phyloP scores from a whole-genome alignment of 2,797 vertebrate species.

The Coracias cyanogaster region DNA sequence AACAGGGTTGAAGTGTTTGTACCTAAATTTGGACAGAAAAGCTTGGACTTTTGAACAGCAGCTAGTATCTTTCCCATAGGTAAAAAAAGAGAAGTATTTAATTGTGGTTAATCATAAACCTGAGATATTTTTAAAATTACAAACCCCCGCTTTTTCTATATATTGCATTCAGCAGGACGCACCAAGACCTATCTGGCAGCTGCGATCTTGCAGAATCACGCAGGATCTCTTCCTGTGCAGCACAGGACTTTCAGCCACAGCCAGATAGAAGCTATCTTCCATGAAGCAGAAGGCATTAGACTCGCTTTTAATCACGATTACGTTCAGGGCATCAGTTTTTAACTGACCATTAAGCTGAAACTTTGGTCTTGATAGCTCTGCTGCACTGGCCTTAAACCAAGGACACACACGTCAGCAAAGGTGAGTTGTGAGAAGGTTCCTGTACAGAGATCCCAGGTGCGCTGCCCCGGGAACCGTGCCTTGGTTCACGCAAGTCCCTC shows the following conservation, averaged over 20 bases:
- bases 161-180: not conserved
- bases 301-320: not conserved
- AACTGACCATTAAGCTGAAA: not conserved
- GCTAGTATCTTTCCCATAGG: not conserved
- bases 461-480: no score
- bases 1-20: not conserved
- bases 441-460: not conserved
- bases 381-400: not conserved
- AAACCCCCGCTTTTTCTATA: not conserved
- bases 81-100: not conserved
- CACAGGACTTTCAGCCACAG: not conserved
- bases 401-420: not conserved
- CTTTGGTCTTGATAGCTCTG: not conserved
- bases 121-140: not conserved
- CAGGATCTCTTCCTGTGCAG: not conserved
- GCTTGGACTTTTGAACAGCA: not conserved
- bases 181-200: not conserved
- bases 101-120: not conserved
- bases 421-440: not conserved
- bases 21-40: constrained; percentile 4
- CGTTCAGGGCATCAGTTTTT: not conserved
- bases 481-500: not conserved
- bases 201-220: not conserved
- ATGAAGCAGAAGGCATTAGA: not conserved
- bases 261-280: not conserved